Conservation (phyloP, 2,797 vertebrate genomes). For the Buceros bicornis region DNA sequence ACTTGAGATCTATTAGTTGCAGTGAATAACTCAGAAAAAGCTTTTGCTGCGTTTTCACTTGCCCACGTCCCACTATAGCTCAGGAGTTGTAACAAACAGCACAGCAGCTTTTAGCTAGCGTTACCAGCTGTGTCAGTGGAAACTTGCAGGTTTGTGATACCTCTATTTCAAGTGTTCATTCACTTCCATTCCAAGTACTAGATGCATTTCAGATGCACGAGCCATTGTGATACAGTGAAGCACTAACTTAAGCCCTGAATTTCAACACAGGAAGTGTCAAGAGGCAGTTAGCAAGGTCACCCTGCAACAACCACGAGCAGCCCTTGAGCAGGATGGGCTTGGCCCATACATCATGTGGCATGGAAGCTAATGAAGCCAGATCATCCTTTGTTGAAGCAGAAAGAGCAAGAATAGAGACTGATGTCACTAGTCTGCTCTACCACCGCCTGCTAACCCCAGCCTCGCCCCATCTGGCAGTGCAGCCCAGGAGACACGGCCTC, state of each 20-base stretch:
- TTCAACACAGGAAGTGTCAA: not conserved
- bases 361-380: conserved; percentile 8
- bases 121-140: not conserved
- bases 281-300: conserved; percentile 6
- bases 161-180: conserved; percentile 75
- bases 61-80: not conserved
- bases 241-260: conserved; percentile 35
- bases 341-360: not conserved
- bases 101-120: not conserved
- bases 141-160: not conserved
- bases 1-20: not conserved
- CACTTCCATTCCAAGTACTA: conserved; percentile 36
- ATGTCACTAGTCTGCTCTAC: not conserved
- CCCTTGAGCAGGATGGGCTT: not conserved
- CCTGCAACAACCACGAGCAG: not conserved
- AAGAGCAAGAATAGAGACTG: conserved; percentile 1
- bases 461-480: not conserved
- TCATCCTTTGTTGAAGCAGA: not conserved
- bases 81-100: not conserved
- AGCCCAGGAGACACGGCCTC: not conserved
- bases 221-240: conserved; percentile 4
- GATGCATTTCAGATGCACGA: conserved; percentile 36
- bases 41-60: not conserved
- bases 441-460: not conserved
- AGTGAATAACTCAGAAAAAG: not conserved